Evolutionary conservation across 2,113 vertebrate species (phyloP), one percentile per base, ranked within the genome.

Genomic region (Pipra filicauda): DNA sequence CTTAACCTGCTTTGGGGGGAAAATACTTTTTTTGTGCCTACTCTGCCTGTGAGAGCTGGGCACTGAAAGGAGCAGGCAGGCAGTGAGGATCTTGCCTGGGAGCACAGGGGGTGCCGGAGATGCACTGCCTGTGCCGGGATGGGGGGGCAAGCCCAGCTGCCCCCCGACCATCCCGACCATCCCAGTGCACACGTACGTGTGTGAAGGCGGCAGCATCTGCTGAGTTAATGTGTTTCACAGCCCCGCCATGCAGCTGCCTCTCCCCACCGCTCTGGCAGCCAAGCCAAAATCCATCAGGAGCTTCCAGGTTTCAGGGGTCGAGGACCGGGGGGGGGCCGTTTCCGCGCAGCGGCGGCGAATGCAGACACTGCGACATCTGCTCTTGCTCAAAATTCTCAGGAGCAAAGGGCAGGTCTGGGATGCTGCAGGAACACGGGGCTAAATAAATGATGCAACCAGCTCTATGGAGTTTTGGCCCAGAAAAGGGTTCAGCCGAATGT

Each of bases 351-450:
- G 0, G 12, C 2, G 5, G 61, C 1, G 0, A 51, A 55, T 0
- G 3, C 91, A 73, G 91, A 85, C 57, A 28, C 95, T 19, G 33
- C 4, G 66, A 92, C 97, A 95, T 96, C 95, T 97, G 97, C 86
- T 95, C 92, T 44, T 46, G 77, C 85, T 96, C 95, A 39, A 37
- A 64, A 67, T 19, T 20, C 48, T 93, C 7, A 0, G 83, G 76
- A 94, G 88, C 80, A 52, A 85, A 78, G 62, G 85, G 88, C 75
- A 19, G 80, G 93, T 57, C 48, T 10, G 46, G 9, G 67, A 71
- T 84, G 61, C 33, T 1, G 46, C 61, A 44, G 88, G 71, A 86
- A 61, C 19, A 14, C 3, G 35, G 62, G 55, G 78, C 58, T 90
- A 13, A 52, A 74, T 72, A 64, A 89, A 93, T 94, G 94, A 96